Conservation (phyloP, 2,797 vertebrate species). For the Thripadectes ignobilis region DNA sequence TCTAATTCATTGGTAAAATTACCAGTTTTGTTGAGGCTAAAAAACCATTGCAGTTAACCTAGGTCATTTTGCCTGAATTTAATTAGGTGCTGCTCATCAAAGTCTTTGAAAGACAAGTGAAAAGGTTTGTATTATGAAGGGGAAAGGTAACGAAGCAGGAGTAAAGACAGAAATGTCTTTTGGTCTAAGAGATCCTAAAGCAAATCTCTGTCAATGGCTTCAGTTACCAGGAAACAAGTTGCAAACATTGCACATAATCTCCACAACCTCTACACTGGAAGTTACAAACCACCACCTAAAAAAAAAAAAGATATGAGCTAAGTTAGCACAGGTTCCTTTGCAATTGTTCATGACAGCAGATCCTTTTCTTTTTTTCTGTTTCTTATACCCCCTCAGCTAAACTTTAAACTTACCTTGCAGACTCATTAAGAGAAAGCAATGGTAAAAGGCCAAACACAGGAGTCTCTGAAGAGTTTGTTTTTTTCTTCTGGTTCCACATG, state of each 20-base stretch:
- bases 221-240: background rate
- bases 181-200: background rate
- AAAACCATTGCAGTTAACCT: background rate
- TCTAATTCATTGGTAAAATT: background rate
- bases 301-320: background rate
- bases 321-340: background rate
- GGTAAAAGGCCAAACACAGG: background rate
- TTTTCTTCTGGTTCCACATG: background rate
- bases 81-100: background rate
- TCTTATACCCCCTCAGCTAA: background rate
- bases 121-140: fast-evolving
- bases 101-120: background rate
- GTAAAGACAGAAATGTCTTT: background rate
- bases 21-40: background rate
- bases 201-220: background rate
- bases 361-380: background rate
- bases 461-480: too few species aligned
- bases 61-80: background rate
- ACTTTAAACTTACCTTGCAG: background rate
- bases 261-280: background rate
- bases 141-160: background rate
- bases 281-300: background rate
- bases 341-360: background rate
- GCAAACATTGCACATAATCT: background rate
- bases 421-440: background rate